Evolutionary conservation across 2,888 invertebrate genomes (phyloP).

Genomic region (Diploptera punctata): DNA sequence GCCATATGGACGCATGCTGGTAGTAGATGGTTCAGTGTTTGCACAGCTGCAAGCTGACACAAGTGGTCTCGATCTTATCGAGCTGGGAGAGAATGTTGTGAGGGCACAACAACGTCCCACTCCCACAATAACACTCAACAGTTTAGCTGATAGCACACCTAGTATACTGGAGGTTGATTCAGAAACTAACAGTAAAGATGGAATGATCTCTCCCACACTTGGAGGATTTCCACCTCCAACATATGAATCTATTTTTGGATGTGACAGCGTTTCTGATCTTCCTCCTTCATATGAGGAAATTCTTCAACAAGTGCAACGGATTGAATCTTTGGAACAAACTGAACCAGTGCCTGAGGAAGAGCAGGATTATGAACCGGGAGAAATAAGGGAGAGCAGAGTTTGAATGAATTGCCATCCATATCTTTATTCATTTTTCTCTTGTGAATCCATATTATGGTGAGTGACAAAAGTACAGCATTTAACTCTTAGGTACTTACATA

Average conservation of each 20-base stretch:
- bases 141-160: conserved; percentile 51
- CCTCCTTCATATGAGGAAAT: conserved; percentile 45
- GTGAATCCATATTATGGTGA: no score
- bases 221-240: conserved; percentile 59
- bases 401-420: conserved; percentile 16
- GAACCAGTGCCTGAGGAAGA: background rate
- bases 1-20: conserved; percentile 63
- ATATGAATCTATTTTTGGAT: conserved; percentile 61
- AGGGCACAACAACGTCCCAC: conserved; percentile 53
- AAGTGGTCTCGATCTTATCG: conserved; percentile 59
- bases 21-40: conserved; percentile 62
- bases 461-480: no score
- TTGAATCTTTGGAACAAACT: conserved; percentile 15
- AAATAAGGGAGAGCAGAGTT: conserved; percentile 46
- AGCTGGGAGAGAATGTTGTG: conserved; percentile 60
- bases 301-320: conserved; percentile 34
- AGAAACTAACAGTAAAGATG: conserved; percentile 61
- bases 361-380: conserved; percentile 41
- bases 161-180: conserved; percentile 54
- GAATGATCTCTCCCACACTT: conserved; percentile 54
- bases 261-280: conserved; percentile 36
- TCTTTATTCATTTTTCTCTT: no score
- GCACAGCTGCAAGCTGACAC: conserved; percentile 53
- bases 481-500: no score
- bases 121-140: conserved; percentile 28